Percentiles rank a stretch among this genome's conserved stretches.
phyloP scores from a whole-genome alignment of 1,140 invertebrate species.

The Dryas iulia region DNA sequence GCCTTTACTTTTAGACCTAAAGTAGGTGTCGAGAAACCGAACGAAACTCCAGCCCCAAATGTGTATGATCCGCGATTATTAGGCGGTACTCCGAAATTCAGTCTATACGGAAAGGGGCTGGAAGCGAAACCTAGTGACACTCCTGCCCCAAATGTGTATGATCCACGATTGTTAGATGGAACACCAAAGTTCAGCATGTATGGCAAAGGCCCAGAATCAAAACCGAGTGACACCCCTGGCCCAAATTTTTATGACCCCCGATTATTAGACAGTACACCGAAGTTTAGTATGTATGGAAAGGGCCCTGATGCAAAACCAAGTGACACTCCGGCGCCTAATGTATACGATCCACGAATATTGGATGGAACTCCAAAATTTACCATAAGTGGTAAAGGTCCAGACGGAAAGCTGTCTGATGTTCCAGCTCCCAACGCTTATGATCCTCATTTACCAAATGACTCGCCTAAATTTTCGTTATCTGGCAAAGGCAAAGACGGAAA shows the following conservation, averaged over 20 bases:
- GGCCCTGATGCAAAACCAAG: slow-evolving; percentile 72
- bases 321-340: slow-evolving; percentile 78
- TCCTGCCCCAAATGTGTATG: slow-evolving; percentile 70
- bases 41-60: slow-evolving; percentile 78
- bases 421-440: slow-evolving; percentile 84
- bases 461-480: slow-evolving; percentile 86
- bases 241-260: slow-evolving; percentile 88
- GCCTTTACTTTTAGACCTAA: slow-evolving; percentile 84
- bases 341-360: slow-evolving; percentile 89
- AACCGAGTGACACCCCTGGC: slow-evolving; percentile 77
- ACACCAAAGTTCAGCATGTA: slow-evolving; percentile 86
- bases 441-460: slow-evolving; percentile 85
- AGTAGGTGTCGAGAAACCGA: slow-evolving; percentile 77
- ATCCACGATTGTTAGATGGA: slow-evolving; percentile 78
- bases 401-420: slow-evolving; percentile 77
- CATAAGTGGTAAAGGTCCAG: slow-evolving; percentile 83
- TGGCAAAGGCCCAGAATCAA: slow-evolving; percentile 70
- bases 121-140: slow-evolving; percentile 78
- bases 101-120: slow-evolving; percentile 83
- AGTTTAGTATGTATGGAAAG: slow-evolving; percentile 30
- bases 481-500: slow-evolving; percentile 80
- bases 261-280: slow-evolving; percentile 83
- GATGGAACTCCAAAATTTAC: slow-evolving; percentile 85
- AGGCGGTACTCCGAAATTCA: slow-evolving; percentile 84
- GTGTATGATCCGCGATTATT: slow-evolving; percentile 89